Conservation (phyloP, 2,888 invertebrate species). For the Tanytarsus gracilentus region DNA sequence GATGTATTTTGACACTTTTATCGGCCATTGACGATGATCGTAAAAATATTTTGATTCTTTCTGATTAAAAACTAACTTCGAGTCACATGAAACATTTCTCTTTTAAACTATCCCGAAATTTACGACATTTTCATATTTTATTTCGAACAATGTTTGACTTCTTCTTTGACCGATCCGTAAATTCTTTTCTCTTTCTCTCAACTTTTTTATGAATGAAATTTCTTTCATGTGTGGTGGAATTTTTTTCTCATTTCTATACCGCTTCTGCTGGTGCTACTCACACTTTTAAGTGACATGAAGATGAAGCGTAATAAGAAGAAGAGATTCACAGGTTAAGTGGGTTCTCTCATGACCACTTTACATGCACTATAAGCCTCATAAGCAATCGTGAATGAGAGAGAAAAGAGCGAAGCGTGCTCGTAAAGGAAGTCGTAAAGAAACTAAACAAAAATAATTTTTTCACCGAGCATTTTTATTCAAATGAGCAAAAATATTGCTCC, state of each 20-base stretch:
- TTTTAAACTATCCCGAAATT: neutral
- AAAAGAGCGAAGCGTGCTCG: neutral
- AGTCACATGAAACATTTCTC: neutral
- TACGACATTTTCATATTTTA: neutral
- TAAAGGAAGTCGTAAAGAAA: slow-evolving; percentile 7
- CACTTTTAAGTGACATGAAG: neutral
- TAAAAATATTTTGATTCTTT: neutral
- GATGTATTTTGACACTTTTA: slow-evolving; percentile 8
- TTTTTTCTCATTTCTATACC: neutral
- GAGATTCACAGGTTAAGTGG: neutral
- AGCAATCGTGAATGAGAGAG: too few relatives aligned
- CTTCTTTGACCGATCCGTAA: neutral
- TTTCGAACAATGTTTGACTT: neutral
- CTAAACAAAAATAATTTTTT: neutral
- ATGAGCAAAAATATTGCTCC: neutral
- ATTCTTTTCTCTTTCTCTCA: neutral
- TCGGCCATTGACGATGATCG: neutral
- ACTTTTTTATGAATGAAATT: neutral
- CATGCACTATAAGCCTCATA: too few relatives aligned
- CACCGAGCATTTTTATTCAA: slow-evolving; percentile 2
- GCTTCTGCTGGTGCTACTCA: too few relatives aligned
- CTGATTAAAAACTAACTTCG: neutral
- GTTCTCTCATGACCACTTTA: too few relatives aligned
- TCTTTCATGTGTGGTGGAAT: too few relatives aligned
- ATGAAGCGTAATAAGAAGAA: neutral